Conservation (phyloP, 2,888 invertebrate species). For the Metallyticus violacea region DNA sequence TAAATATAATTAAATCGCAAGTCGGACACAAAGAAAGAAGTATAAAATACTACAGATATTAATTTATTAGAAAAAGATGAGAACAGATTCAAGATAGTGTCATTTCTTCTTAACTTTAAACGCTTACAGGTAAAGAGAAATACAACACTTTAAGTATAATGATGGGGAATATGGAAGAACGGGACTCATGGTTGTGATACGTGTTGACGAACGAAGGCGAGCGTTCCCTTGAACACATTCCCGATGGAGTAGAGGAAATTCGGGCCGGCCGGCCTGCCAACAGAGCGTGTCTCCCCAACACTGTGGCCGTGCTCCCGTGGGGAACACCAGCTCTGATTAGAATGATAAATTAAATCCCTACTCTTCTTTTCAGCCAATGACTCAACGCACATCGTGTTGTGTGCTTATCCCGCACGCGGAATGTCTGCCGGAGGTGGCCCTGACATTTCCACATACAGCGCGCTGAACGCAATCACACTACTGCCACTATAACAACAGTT, state of each 20-base stretch:
- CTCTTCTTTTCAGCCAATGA: background rate
- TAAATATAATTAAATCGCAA: no score
- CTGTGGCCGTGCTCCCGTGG: background rate
- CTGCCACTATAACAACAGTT: no score
- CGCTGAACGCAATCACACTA: no score
- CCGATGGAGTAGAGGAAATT: background rate
- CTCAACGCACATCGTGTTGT: background rate
- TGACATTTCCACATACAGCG: background rate
- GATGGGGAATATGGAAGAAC: no score
- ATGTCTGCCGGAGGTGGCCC: background rate
- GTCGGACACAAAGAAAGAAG: no score
- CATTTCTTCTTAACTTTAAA: no score
- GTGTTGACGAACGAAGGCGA: background rate
- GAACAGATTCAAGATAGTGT: no score
- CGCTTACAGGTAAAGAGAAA: no score
- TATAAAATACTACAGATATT: no score
- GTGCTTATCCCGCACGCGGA: background rate
- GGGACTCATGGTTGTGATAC: no score
- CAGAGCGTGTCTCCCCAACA: background rate
- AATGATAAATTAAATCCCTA: background rate
- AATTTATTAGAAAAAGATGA: no score
- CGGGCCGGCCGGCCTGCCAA: background rate
- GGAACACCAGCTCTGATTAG: background rate
- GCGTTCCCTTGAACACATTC: background rate
- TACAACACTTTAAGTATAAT: no score